Evolutionary conservation across 1,140 invertebrate species (phyloP).

Genomic region (Tetragonula clypearis): DNA sequence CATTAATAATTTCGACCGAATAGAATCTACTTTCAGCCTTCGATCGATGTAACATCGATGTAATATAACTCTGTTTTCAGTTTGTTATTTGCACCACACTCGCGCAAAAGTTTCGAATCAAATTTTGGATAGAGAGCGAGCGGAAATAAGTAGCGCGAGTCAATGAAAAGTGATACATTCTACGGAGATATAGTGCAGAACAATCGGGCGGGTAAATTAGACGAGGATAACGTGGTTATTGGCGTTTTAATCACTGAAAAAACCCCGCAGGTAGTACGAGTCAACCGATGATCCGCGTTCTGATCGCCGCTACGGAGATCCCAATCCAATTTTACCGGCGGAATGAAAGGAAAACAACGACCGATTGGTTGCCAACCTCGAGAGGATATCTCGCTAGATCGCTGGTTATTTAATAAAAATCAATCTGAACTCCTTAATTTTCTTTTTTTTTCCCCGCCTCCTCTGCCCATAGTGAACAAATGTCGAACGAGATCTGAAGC

Average conservation of each 20-base stretch:
- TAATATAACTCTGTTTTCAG: not conserved
- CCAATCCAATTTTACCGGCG: constrained; percentile 1
- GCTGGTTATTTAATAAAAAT: not conserved
- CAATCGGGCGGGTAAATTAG: not conserved
- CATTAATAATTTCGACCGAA: no score
- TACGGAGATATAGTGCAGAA: not conserved
- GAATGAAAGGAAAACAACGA: constrained; percentile 16
- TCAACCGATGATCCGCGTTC: not conserved
- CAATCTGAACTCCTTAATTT: not conserved
- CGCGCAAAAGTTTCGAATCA: fast-evolving
- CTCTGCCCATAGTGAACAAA: no score
- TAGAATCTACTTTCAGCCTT: no score
- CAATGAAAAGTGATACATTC: not conserved
- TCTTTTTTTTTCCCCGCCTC: no score
- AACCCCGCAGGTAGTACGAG: not conserved
- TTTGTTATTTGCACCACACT: not conserved
- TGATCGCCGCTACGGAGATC: not conserved
- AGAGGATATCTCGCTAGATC: not conserved
- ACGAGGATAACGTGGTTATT: not conserved
- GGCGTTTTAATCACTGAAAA: not conserved
- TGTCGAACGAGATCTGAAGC: no score
- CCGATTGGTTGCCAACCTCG: not conserved
- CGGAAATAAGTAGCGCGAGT: not conserved
- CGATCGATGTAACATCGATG: no score
- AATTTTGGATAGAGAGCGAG: not conserved